These are phyloP conservation scores for Amniataba percoides DNA, from an alignment of 2,797 vertebrate species.

Conservation along the genomic window DNA sequence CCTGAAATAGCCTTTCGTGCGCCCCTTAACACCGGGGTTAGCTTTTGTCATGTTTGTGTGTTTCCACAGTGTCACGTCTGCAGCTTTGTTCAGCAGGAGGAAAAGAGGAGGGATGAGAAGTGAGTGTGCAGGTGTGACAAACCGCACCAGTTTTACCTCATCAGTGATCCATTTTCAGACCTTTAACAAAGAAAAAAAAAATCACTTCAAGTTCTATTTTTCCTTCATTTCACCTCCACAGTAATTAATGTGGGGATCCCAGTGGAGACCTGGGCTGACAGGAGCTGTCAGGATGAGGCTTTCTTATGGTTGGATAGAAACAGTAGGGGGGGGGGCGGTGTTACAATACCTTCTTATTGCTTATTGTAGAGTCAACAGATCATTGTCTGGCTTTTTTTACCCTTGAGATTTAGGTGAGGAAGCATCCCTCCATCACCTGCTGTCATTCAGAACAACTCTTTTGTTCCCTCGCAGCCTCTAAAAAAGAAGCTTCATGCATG, in stretches of 20 bases:
- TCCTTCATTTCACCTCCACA: constrained; percentile 20
- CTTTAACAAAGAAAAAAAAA: background rate
- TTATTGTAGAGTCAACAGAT: background rate
- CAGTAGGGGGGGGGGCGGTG: background rate
- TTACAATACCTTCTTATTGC: background rate
- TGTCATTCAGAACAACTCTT: constrained; percentile 20
- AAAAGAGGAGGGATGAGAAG: background rate
- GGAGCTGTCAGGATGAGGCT: constrained; percentile 36
- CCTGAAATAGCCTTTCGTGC: background rate
- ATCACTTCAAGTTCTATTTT: background rate
- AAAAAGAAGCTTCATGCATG: background rate
- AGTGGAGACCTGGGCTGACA: constrained; percentile 29
- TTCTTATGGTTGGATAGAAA: constrained; percentile 30
- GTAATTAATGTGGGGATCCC: constrained; percentile 28
- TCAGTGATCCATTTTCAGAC: background rate
- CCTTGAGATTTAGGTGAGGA: too few relatives aligned
- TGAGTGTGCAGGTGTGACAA: background rate
- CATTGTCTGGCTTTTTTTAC: background rate
- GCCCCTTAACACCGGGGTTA: constrained; percentile 1
- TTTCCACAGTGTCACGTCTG: constrained; percentile 30
- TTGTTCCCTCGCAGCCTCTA: background rate
- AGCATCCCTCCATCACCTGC: constrained; percentile 16
- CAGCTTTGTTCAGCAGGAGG: background rate
- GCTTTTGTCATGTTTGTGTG: background rate
- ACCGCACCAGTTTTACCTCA: background rate